These are phyloP conservation scores for Cyphotilapia sp. DNA, from an alignment of 2,113 vertebrate species.

Conservation along the genomic window DNA sequence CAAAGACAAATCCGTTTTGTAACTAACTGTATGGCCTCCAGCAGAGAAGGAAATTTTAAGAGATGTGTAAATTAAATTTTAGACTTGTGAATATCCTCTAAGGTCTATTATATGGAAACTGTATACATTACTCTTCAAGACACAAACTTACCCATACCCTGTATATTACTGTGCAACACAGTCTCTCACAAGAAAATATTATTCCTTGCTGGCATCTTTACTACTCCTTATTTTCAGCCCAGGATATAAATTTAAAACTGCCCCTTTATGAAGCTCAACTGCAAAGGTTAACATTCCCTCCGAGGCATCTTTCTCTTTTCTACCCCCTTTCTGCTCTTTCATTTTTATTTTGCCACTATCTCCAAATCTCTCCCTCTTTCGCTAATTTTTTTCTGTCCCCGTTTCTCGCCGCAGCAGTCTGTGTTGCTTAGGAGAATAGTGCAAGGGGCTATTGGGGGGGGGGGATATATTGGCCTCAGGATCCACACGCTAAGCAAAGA, in stretches of 20 bases:
- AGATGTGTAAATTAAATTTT: neutral
- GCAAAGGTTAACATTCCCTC: slow-evolving; percentile 65
- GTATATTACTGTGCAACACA: neutral
- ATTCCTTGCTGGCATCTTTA: neutral
- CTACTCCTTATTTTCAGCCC: slow-evolving; percentile 1
- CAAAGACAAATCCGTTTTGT: neutral
- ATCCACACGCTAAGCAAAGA: slow-evolving; percentile 61
- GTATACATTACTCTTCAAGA: neutral
- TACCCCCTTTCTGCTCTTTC: neutral
- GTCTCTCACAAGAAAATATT: neutral
- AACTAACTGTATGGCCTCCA: neutral
- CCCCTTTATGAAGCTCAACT: slow-evolving; percentile 40
- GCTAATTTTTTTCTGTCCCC: neutral
- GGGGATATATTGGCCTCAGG: slow-evolving; percentile 35
- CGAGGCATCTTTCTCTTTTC: slow-evolving; percentile 43
- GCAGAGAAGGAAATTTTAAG: neutral
- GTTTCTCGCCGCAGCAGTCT: slow-evolving; percentile 51
- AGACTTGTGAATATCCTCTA: neutral
- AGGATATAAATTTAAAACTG: slow-evolving; percentile 41
- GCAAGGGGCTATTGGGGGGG: neutral
- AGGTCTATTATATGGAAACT: neutral
- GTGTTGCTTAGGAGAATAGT: slow-evolving; percentile 45
- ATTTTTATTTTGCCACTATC: slow-evolving; percentile 5
- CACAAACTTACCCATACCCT: neutral
- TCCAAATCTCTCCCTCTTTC: slow-evolving; percentile 10